These are phyloP conservation scores for Spisula subtruncata DNA, from an alignment of 2,888 invertebrate genomes.

Conservation along the genomic window DNA sequence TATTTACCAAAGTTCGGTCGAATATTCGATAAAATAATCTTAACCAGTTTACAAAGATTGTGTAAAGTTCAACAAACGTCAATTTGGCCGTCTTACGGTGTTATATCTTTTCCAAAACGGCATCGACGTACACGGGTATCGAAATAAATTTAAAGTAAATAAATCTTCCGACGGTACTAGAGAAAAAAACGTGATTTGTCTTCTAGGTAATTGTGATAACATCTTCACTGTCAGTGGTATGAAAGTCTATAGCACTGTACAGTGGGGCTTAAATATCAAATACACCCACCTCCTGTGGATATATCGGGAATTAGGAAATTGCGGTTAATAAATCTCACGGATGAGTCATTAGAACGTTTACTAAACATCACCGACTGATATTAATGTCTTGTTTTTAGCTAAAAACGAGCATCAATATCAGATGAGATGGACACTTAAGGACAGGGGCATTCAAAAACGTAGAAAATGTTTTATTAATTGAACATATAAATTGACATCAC, in stretches of 20 bases:
- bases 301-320: neutral
- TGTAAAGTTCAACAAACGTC: neutral
- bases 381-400: neutral
- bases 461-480: neutral
- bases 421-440: neutral
- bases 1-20: neutral
- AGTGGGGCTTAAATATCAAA: constrained; percentile 23
- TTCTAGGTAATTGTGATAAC: neutral
- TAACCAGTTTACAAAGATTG: neutral
- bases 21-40: neutral
- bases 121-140: neutral
- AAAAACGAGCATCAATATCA: neutral
- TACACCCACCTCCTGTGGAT: constrained; percentile 9
- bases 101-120: neutral
- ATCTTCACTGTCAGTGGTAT: constrained; percentile 10
- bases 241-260: constrained; percentile 25
- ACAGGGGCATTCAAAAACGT: neutral
- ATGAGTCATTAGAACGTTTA: neutral
- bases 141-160: neutral
- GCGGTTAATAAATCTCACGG: constrained; percentile 8
- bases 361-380: neutral
- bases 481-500: neutral
- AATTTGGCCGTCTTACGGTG: neutral
- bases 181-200: neutral
- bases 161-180: neutral